Base-by-base conservation (phyloP, 2,797 vertebrate species). In the Crocidura indochinensis region DNA sequence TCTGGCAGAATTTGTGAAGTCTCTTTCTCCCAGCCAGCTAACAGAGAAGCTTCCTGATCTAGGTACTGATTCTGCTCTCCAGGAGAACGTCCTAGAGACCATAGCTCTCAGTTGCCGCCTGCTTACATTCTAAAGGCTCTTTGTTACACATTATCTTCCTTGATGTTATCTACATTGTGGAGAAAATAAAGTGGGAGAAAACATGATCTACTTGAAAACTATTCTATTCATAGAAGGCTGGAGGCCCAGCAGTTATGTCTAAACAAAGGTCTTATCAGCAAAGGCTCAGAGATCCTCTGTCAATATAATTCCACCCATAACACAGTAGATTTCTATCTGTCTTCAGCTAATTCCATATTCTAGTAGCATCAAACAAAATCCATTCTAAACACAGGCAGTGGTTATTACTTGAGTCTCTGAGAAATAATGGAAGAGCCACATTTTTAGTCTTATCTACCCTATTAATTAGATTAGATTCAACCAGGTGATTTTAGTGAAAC, bases 381-480 rank as follows among this genome's bases (percentile, higher is more conserved):
- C 8, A 22, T 51, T 77, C 62, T 80, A 56, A n/a, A 10, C 17
- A 10, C 15, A 49, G 11, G 20, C 49, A 26, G 27, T 27, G 22
- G 73, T 49, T 24, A 53, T 26, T 10, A 27, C 20, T 4, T 1
- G 7, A 27, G 2, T 24, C 14, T 6, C 44, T 31, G 44, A 3
- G 14, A 78, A 76, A 53, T 17, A n/a, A 11, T 19, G 3, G 2
- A 9, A 46, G 24, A 47, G 12, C 14, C 9, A 1, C 15, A 11
- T 51, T 14, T 22, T 84, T n/a, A 62, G 49, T 44, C 10, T 46
- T 75, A 74, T 72, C 9, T 31, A 53, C 0, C 19, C 10, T 0
- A 73, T 1, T 44, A 76, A 74, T 17, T 4, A 19, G 60, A 74
- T 60, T 94, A 19, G 60, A 74, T 60, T 94, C 38, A 72, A 8